phyloP scores from a whole-genome alignment of 2,113 vertebrate genomes.

The Budorcas taxicolor region DNA sequence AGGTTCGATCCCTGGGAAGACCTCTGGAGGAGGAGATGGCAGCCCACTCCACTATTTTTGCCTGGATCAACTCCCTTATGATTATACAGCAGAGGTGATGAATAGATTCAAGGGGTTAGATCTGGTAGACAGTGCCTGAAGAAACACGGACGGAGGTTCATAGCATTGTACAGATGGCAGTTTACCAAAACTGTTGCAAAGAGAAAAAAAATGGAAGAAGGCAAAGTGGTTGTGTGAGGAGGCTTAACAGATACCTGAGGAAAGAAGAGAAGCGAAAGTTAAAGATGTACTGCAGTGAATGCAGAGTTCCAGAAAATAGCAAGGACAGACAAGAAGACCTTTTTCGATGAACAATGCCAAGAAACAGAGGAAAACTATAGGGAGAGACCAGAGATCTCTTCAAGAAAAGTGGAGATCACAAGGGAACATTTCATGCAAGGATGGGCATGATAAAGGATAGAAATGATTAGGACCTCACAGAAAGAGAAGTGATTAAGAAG shows the following conservation, averaged over 20 bases:
- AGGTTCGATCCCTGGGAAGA: neutral
- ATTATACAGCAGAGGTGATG: neutral
- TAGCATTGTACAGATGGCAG: neutral
- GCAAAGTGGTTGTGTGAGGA: neutral
- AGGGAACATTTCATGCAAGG: neutral
- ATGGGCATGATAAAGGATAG: neutral
- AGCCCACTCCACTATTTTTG: neutral
- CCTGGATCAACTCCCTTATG: neutral
- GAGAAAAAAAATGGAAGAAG: neutral
- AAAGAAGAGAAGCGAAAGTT: neutral
- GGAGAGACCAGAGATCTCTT: neutral
- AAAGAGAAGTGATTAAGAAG: neutral
- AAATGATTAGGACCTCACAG: neutral
- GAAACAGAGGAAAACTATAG: neutral
- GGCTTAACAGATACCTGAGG: neutral
- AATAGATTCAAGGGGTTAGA: neutral
- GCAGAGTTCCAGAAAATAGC: neutral
- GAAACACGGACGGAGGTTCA: neutral
- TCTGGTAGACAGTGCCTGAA: neutral
- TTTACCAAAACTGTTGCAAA: neutral
- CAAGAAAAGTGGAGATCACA: neutral
- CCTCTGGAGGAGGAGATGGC: neutral
- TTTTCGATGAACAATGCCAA: neutral
- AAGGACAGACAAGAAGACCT: neutral
- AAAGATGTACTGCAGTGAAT: neutral